Evolutionary conservation across 2,797 vertebrate genomes (phyloP).

Genomic region (Hemitrygon akajei): DNA sequence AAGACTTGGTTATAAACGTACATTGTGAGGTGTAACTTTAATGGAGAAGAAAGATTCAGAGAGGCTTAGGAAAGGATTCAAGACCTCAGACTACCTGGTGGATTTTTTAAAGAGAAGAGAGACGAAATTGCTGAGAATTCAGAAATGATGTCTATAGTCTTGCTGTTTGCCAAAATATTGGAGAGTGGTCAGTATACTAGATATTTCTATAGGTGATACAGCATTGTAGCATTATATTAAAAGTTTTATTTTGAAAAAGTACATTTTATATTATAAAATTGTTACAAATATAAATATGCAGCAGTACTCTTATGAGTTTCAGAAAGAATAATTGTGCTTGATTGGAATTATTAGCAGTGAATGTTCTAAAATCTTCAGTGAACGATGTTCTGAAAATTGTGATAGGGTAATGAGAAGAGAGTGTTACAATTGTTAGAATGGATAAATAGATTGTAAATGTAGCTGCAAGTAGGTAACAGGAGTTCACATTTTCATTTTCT

Average conservation of each 20-base stretch:
- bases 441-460: background rate
- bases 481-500: no score
- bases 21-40: background rate
- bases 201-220: background rate
- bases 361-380: no score
- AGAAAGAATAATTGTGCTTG: background rate
- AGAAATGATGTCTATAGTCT: background rate
- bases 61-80: background rate
- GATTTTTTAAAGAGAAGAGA: background rate
- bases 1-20: background rate
- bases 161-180: background rate
- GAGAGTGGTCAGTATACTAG: no score
- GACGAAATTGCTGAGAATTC: background rate
- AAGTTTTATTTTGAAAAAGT: background rate
- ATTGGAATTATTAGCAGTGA: background rate
- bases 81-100: background rate
- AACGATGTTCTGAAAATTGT: background rate
- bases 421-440: background rate
- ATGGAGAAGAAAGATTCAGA: background rate
- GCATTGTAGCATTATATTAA: background rate
- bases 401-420: no score
- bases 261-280: background rate
- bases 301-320: background rate
- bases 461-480: background rate
- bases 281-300: background rate